Percentiles rank a stretch among this genome's conserved stretches.
Evolutionary conservation across 2,113 vertebrate genomes (phyloP).

Genomic region (Microcebus tavaratra): DNA sequence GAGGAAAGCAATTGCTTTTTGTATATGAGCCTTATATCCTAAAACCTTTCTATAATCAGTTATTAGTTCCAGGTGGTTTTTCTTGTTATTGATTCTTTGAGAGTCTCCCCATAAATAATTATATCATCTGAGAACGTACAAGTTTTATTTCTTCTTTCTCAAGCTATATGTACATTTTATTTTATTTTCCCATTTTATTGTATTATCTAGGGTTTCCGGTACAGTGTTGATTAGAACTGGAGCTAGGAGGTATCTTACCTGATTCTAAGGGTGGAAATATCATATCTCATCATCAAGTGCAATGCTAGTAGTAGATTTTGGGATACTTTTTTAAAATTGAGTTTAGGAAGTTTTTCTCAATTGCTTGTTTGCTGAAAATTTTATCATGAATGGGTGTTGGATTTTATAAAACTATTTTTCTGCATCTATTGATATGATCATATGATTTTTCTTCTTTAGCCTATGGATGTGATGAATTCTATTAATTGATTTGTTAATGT

Average conservation of each 20-base stretch:
- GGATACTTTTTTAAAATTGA: neutral
- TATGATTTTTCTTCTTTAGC: neutral
- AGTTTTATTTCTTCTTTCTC: neutral
- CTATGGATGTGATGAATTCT: neutral
- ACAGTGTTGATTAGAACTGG: neutral
- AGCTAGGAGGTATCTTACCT: neutral
- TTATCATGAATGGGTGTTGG: neutral
- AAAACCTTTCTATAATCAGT: neutral
- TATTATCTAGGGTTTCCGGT: neutral
- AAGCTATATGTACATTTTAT: neutral
- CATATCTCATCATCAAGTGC: neutral
- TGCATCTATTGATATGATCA: neutral
- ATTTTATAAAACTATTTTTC: neutral
- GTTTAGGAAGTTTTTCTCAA: neutral
- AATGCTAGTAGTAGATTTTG: neutral
- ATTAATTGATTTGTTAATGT: neutral
- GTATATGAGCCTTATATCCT: neutral
- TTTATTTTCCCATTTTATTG: neutral
- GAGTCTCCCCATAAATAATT: neutral
- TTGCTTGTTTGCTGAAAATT: neutral
- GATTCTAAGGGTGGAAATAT: neutral
- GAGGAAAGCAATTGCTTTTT: neutral
- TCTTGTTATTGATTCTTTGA: neutral
- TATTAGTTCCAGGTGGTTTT: neutral
- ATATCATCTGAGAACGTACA: neutral